phyloP scores from a whole-genome alignment of 1,140 invertebrate species.

The Drosophila ercepeae region DNA sequence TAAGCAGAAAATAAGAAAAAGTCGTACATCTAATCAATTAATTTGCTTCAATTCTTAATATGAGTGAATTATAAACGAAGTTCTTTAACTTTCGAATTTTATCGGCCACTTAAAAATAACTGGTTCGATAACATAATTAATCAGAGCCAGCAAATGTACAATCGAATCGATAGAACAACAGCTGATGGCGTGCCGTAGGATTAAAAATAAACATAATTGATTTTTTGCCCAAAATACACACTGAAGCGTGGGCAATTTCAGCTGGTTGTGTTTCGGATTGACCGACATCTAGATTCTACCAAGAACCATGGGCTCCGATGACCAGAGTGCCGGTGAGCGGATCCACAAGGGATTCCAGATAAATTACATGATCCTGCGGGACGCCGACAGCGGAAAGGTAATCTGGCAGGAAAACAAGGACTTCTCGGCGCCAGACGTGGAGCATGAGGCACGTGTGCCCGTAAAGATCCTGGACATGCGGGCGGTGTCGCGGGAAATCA shows the following conservation, averaged over 20 bases:
- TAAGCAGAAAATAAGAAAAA: no score
- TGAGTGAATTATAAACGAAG: no score
- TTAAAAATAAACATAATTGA: constrained; percentile 79
- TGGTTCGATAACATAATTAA: background rate
- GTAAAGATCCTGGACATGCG: constrained; percentile 98
- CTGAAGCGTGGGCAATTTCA: constrained; percentile 32
- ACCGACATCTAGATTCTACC: constrained; percentile 13
- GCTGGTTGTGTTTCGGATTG: constrained; percentile 54
- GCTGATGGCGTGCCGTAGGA: constrained; percentile 33
- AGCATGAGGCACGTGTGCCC: constrained; percentile 98
- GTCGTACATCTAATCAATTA: no score
- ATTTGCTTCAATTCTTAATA: no score
- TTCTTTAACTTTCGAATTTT: no score
- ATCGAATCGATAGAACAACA: constrained; percentile 12
- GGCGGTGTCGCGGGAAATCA: constrained; percentile 98
- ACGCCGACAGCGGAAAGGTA: constrained; percentile 97
- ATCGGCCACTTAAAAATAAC: no score
- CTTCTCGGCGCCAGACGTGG: constrained; percentile 94
- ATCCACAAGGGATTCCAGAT: constrained; percentile 83
- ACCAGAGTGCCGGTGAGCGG: constrained; percentile 68
- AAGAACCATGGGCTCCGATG: constrained; percentile 73
- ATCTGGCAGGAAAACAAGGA: constrained; percentile 99
- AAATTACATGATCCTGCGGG: constrained; percentile 99
- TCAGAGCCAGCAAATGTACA: background rate
- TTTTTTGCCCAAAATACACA: constrained; percentile 68